Conservation (phyloP, 2,888 invertebrate genomes). For the Timema cristinae region DNA sequence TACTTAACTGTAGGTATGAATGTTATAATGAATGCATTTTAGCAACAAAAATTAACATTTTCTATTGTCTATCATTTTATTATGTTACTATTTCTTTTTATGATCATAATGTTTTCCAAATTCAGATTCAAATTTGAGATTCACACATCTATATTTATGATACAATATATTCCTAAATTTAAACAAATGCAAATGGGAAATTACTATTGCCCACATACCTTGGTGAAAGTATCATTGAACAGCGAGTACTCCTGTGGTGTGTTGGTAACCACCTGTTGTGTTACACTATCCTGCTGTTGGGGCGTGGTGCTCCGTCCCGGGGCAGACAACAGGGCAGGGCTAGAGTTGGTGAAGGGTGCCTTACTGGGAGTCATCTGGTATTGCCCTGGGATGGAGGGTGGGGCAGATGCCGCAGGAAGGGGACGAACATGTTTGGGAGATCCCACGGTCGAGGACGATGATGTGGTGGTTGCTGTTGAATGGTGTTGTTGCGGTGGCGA, state of each 20-base stretch:
- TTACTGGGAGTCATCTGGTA: constrained; percentile 30
- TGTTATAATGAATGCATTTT: too few relatives aligned
- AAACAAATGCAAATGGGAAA: not conserved
- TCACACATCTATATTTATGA: too few relatives aligned
- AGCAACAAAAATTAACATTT: too few relatives aligned
- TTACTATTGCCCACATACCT: constrained; percentile 41
- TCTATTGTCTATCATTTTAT: too few relatives aligned
- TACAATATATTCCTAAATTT: too few relatives aligned
- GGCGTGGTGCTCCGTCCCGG: constrained; percentile 36
- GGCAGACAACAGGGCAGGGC: constrained; percentile 32
- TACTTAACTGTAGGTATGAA: too few relatives aligned
- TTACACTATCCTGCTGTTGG: constrained; percentile 29
- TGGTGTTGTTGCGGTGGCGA: constrained; percentile 17
- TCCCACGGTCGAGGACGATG: constrained; percentile 39
- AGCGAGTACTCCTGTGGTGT: constrained; percentile 78
- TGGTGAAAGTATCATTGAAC: constrained; percentile 73
- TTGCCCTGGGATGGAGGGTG: constrained; percentile 39
- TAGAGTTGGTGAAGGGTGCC: constrained; percentile 29
- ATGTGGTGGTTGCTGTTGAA: constrained; percentile 7
- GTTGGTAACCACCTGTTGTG: constrained; percentile 20
- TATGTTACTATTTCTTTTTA: too few relatives aligned
- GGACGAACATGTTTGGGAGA: constrained; percentile 45
- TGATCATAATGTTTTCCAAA: too few relatives aligned
- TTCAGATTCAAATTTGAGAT: too few relatives aligned
- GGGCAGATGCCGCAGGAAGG: constrained; percentile 42